Base-by-base conservation (phyloP, 2,888 invertebrate genomes). In the Cheilosia pagana region DNA sequence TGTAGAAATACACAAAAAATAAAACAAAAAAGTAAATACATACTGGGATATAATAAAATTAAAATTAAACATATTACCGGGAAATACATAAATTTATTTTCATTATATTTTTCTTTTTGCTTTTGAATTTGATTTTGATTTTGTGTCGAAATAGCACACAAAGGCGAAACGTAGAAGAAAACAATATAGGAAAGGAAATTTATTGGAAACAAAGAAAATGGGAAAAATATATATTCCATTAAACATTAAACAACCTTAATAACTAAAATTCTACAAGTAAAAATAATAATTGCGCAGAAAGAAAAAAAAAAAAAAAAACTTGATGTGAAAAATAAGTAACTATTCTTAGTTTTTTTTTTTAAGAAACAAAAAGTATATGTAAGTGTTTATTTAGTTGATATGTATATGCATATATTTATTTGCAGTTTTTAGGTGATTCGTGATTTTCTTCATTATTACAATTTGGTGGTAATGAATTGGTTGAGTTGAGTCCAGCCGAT, bases 371-470 rank as follows among this genome's bases (percentile, higher is more conserved):
- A 67, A 78, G 3, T 35, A 35, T 12, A 50, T 23, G 50, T 50
- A 14, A 23, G 25, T 50, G 50, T 50, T 50, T 57, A 65, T 45
- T 77, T 62, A 62, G 53, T 81, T 74, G 76, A 81, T 81, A 78
- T 81, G 81, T 78, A 57, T 28, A 86, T 72, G 68, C 48, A 81
- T 67, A 76, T 35, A 45, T 65, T 65, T 62, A 81, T 70, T 74
- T 81, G 72, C 70, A 76, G 10, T 74, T 79, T 68, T 77, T 85
- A 68, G 72, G 70, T 71, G 70, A 65, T 79, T 88, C 79, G 72
- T 87, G 83, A 86, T 86, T 87, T 74, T 88, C 88, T 87, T 88
- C 87, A 81, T 79, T 87, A 86, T 87, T 87, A 87, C 85, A 87
- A 81, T 87, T 81, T 78, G 87, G 87, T 70, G 87, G 87, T 70